phyloP scores from a whole-genome alignment of 2,113 vertebrate species.

The Amblyornis subalaris region DNA sequence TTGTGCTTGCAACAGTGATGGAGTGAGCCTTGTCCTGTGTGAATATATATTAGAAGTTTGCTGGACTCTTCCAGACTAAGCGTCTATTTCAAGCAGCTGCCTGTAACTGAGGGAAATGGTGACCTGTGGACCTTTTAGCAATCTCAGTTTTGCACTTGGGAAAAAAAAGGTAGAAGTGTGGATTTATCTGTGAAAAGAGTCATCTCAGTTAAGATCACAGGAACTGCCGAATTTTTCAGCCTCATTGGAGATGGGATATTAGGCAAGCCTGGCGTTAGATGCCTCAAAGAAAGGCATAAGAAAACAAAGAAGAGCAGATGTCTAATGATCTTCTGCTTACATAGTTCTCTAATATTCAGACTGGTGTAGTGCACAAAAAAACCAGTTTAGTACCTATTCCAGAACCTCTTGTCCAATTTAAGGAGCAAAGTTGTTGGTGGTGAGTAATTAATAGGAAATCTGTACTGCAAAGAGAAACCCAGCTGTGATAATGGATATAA shows the following conservation, averaged over 20 bases:
- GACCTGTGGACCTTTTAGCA: neutral
- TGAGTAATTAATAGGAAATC: constrained; percentile 2
- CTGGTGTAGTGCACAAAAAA: neutral
- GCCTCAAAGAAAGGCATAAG: neutral
- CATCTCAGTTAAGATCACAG: neutral
- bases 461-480: neutral
- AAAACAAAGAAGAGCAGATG: neutral
- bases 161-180: neutral
- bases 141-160: neutral
- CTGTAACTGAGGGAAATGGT: neutral
- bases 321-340: neutral
- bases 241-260: neutral
- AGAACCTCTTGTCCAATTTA: neutral
- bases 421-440: neutral
- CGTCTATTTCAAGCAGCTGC: constrained; percentile 5
- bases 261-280: neutral
- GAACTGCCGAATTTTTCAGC: neutral
- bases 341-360: neutral
- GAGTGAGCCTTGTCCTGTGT: neutral
- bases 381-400: neutral
- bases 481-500: neutral
- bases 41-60: neutral
- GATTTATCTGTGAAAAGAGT: neutral
- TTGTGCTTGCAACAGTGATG: neutral
- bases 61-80: neutral